Conservation (phyloP, 2,888 invertebrate species). For the Agelastica alni region DNA sequence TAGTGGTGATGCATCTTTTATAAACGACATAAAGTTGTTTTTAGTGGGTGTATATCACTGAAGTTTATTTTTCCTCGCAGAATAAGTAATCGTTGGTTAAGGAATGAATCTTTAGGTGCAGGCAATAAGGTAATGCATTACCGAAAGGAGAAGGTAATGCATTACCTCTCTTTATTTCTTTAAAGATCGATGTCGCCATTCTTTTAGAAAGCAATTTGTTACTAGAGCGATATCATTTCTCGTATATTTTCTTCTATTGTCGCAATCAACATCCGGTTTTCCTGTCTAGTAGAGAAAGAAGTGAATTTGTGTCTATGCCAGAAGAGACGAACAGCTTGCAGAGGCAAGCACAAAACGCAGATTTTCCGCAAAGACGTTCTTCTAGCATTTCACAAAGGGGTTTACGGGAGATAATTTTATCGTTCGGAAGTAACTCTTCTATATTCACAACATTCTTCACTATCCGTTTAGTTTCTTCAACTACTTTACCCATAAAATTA, state of each 20-base stretch:
- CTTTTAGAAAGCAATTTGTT: constrained; percentile 51
- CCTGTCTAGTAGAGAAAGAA: constrained; percentile 53
- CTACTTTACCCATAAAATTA: not conserved
- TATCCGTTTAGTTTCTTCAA: not conserved
- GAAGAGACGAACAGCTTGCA: constrained; percentile 48
- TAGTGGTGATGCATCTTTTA: too few species aligned
- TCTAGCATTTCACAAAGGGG: too few species aligned
- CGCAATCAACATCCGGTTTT: constrained; percentile 58
- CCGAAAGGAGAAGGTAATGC: too few species aligned
- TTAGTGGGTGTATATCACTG: not conserved
- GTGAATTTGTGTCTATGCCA: constrained; percentile 49
- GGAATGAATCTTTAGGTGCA: constrained; percentile 30
- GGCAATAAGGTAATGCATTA: constrained; percentile 23
- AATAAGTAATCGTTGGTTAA: constrained; percentile 24
- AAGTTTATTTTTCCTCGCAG: constrained; percentile 22
- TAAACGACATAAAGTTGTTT: too few species aligned
- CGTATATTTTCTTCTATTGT: constrained; percentile 53
- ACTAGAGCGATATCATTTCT: constrained; percentile 51
- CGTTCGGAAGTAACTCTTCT: too few species aligned
- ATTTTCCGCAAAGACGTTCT: constrained; percentile 9
- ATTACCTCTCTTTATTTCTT: constrained; percentile 19
- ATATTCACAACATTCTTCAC: not conserved
- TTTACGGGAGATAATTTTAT: too few species aligned
- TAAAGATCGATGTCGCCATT: constrained; percentile 43
- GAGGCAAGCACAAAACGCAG: constrained; percentile 50